Evolutionary conservation across 2,797 vertebrate genomes (phyloP), one percentile per base, ranked within the genome.

Genomic region (Selene dorsalis): DNA sequence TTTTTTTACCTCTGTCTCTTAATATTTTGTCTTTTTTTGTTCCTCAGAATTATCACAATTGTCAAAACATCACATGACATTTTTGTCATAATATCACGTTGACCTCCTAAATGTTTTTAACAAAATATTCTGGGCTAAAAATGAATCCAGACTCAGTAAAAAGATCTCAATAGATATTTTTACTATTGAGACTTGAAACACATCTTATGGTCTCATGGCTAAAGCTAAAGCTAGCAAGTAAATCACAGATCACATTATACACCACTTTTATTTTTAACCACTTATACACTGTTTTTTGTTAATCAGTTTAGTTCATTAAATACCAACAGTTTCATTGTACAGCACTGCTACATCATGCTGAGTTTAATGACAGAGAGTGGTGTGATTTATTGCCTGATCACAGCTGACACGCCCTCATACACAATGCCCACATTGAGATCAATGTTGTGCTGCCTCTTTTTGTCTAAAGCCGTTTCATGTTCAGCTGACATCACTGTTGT

Each of bases 401-500:
- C 69, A 20, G 22, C 22, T 43, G 13, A 56, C 59, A 73, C 24
- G 12, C 52, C 2, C 14, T 38, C 30, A 13, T 48, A 45, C 52
- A 35, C 32, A 35, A 35, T 35, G 5, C 32, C 32, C 6, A 35
- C 32, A 6, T 35, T 35, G 6, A 32, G 43, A 76, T 41, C 22
- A 4, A 38, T 59, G 50, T 28, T 30, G 57, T 6, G 48, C 35
- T 63, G 50, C 65, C 58, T 77, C n/a, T 63, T 71, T 56, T 26
- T 41, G 18, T 64, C 65, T 38, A 26, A 63, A 50, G 57, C 72
- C 32, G 6, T 68, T 74, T 60, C 30, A 26, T 47, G 74, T 69
- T 78, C 2, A 43, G 66, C 39, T 45, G 57, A 84, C 22, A 24
- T 73, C 17, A 26, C 73, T 30, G 55, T 56, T 30, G 10, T 73